Evolutionary conservation across 2,888 invertebrate genomes (phyloP).

Genomic region (Elmis aenea): DNA sequence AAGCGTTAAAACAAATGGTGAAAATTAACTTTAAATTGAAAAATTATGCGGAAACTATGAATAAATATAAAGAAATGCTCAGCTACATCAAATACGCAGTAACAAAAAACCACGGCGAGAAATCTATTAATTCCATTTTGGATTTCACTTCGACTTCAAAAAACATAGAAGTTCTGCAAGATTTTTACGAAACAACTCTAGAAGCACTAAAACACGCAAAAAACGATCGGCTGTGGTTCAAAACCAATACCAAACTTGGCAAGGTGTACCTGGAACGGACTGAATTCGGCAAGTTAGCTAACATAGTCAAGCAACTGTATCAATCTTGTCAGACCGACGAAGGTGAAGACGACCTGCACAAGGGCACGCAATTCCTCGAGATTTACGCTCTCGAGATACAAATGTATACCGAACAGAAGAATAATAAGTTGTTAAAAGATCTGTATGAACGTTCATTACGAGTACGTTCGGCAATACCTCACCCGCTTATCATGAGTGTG

Average conservation of each 20-base stretch:
- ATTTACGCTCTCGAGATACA: conserved; percentile 99
- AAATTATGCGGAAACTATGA: conserved; percentile 58
- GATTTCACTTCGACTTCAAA: conserved; percentile 98
- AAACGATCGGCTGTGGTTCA: conserved; percentile 98
- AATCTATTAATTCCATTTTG: conserved; percentile 97
- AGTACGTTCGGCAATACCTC: conserved; percentile 98
- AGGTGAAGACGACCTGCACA: conserved; percentile 92
- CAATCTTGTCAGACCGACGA: conserved; percentile 95
- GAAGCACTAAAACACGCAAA: conserved; percentile 94
- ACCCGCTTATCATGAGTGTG: conserved; percentile 98
- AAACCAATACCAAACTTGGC: conserved; percentile 97
- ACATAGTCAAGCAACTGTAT: conserved; percentile 93
- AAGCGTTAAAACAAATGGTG: conserved; percentile 98
- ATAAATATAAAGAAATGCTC: conserved; percentile 80
- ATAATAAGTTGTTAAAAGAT: conserved; percentile 93
- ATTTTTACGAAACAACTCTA: conserved; percentile 95
- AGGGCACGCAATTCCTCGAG: conserved; percentile 95
- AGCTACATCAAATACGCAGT: conserved; percentile 98
- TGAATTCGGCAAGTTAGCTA: conserved; percentile 86
- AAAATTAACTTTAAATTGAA: conserved; percentile 98
- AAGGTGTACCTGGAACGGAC: conserved; percentile 94
- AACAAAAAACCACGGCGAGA: conserved; percentile 97
- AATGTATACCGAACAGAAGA: conserved; percentile 99
- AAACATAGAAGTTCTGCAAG: conserved; percentile 76
- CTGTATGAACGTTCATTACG: conserved; percentile 96